These are phyloP conservation scores for Varecia variegata DNA, from an alignment of 2,797 vertebrate genomes.

Conservation along the genomic window DNA sequence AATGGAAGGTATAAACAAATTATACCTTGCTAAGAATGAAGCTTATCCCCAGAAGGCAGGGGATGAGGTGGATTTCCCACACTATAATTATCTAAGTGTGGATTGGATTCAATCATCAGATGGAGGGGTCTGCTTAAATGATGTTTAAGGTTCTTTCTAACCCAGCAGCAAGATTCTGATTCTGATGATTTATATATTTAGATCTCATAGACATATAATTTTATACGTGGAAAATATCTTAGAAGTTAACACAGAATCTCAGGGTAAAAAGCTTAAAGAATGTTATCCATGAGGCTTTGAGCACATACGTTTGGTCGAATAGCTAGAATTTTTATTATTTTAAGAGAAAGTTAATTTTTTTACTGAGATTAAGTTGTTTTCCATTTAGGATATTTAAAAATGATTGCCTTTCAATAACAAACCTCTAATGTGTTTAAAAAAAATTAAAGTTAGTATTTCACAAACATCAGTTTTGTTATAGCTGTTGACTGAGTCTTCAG, in stretches of 20 bases:
- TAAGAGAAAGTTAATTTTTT: background rate
- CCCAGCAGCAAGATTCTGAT: background rate
- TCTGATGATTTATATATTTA: background rate
- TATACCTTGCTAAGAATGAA: background rate
- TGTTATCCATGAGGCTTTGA: background rate
- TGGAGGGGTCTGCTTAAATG: background rate
- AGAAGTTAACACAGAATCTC: background rate
- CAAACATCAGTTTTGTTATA: background rate
- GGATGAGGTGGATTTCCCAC: background rate
- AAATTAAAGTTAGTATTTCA: background rate
- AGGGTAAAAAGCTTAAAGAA: background rate
- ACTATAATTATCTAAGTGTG: background rate
- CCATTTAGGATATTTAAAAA: background rate
- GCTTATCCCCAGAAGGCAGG: background rate
- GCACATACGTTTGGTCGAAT: background rate
- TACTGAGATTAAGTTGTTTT: background rate
- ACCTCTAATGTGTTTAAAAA: background rate
- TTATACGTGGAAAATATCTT: background rate
- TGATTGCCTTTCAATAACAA: background rate
- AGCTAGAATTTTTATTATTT: background rate
- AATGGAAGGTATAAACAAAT: background rate
- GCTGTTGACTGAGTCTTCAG: background rate
- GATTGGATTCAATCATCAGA: background rate
- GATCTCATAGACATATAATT: background rate
- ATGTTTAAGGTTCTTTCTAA: background rate